Evolutionary conservation across 1,140 invertebrate genomes (phyloP).

Genomic region (Nasonia giraulti): DNA sequence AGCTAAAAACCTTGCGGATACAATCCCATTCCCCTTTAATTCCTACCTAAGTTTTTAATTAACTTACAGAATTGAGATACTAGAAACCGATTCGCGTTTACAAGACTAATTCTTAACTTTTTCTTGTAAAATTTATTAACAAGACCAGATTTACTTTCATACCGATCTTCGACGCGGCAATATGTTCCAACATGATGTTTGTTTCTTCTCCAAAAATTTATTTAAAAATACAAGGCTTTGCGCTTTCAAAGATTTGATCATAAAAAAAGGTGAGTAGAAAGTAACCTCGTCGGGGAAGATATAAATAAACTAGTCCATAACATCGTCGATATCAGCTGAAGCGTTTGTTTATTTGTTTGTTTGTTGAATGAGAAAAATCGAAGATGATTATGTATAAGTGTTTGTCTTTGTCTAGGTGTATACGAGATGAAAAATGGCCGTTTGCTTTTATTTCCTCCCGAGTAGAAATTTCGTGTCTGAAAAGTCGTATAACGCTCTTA

Average conservation of each 20-base stretch:
- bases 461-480: slow-evolving; percentile 39
- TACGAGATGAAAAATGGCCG: slow-evolving; percentile 44
- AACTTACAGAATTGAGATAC: slow-evolving; percentile 38
- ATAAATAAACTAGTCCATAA: slow-evolving; percentile 43
- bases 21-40: slow-evolving; percentile 38
- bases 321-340: slow-evolving; percentile 25
- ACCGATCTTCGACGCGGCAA: background rate
- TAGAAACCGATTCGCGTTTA: slow-evolving; percentile 36
- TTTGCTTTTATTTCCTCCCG: slow-evolving; percentile 29
- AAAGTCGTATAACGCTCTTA: background rate
- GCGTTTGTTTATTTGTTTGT: slow-evolving; percentile 14
- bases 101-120: background rate
- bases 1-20: slow-evolving; percentile 40
- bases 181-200: slow-evolving; percentile 15
- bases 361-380: slow-evolving; percentile 26
- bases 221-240: slow-evolving; percentile 28
- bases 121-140: slow-evolving; percentile 14
- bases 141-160: slow-evolving; percentile 34
- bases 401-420: slow-evolving; percentile 20
- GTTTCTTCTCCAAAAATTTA: background rate
- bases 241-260: background rate
- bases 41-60: slow-evolving; percentile 33
- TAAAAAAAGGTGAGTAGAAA: slow-evolving; percentile 1
- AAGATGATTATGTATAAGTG: slow-evolving; percentile 31
- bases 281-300: slow-evolving; percentile 11